Percentiles rank a stretch among this genome's conserved stretches.
Conservation (phyloP, 2,797 vertebrate species). For the Chelon labrosus region DNA sequence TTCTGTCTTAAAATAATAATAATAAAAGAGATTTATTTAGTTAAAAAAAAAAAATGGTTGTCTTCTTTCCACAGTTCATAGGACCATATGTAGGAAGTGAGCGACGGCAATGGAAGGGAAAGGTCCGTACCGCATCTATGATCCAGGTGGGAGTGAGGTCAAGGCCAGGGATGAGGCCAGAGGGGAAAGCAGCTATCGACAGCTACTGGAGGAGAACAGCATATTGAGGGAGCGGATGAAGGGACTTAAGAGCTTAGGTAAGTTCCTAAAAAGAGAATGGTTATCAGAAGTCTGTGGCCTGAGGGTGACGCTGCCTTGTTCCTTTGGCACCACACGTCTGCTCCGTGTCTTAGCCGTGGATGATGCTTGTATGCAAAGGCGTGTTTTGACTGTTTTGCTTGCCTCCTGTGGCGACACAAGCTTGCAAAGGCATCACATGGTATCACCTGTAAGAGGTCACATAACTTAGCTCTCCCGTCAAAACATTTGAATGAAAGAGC, state of each 20-base stretch:
- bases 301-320: conserved; percentile 17
- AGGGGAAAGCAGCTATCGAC: conserved; percentile 87
- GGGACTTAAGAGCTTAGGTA: conserved; percentile 96
- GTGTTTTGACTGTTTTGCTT: neutral
- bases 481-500: neutral
- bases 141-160: conserved; percentile 91
- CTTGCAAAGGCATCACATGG: neutral
- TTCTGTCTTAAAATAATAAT: neutral
- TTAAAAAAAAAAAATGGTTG: conserved; percentile 17
- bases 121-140: conserved; percentile 97
- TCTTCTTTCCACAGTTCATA: conserved; percentile 61
- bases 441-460: neutral
- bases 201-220: conserved; percentile 93
- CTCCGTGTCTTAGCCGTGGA: neutral
- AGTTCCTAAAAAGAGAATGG: conserved; percentile 44
- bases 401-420: conserved; percentile 4
- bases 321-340: conserved; percentile 16
- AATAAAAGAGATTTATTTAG: neutral
- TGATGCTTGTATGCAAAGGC: neutral
- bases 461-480: neutral
- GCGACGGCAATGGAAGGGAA: conserved; percentile 91
- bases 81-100: conserved; percentile 81
- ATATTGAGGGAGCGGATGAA: conserved; percentile 96
- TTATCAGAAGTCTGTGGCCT: conserved; percentile 26
- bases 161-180: conserved; percentile 81